Percentiles rank a stretch among this genome's conserved stretches.
Evolutionary conservation across 1,140 invertebrate genomes (phyloP).

Genomic region (Platorchestia sp.): DNA sequence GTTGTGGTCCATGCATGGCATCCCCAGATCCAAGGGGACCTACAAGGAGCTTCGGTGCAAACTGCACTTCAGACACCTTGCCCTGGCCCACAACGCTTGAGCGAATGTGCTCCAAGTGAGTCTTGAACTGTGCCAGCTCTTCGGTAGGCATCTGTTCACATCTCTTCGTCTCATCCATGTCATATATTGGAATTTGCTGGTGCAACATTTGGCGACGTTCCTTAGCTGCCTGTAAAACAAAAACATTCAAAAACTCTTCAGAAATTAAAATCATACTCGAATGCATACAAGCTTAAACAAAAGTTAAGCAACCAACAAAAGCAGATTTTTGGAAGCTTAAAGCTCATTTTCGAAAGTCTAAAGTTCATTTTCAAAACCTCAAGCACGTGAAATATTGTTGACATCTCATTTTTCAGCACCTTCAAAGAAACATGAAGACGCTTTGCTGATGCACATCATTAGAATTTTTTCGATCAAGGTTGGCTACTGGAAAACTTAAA

Average conservation of each 20-base stretch:
- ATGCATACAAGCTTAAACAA: neutral
- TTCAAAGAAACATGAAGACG: neutral
- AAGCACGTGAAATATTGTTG: neutral
- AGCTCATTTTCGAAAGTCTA: no score
- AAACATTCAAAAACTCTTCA: neutral
- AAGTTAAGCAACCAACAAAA: no score
- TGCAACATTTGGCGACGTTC: conserved; percentile 62
- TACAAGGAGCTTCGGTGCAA: conserved; percentile 10
- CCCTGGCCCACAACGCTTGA: conserved; percentile 65
- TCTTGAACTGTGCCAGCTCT: conserved; percentile 64
- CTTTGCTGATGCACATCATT: neutral
- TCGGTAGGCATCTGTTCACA: conserved; percentile 63
- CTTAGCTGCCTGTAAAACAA: conserved; percentile 65
- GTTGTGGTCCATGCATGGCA: neutral
- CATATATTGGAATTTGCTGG: conserved; percentile 66
- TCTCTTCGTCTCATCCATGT: conserved; percentile 64
- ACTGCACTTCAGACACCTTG: conserved; percentile 59
- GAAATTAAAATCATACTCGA: neutral
- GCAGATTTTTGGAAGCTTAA: no score
- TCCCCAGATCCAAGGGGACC: neutral
- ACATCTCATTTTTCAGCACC: neutral
- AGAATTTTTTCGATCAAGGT: no score
- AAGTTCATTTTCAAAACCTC: no score
- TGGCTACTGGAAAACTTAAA: no score
- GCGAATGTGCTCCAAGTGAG: conserved; percentile 62